Conservation (phyloP, 1,140 invertebrate species). For the Macrostomum lignano region DNA sequence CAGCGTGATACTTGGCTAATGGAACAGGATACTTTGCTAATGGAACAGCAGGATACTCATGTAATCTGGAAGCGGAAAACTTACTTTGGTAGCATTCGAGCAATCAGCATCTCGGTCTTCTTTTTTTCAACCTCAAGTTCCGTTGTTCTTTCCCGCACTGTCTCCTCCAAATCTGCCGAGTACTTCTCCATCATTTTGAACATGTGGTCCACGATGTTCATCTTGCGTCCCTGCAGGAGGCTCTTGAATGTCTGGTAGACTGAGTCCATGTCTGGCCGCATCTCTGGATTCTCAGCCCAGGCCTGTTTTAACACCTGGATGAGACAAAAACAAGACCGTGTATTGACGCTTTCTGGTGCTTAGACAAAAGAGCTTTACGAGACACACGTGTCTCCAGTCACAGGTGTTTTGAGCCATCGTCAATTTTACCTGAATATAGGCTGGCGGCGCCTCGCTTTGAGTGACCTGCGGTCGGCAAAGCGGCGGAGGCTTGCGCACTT, state of each 20-base stretch:
- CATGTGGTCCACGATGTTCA: slow-evolving; percentile 82
- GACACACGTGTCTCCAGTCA: too few species aligned
- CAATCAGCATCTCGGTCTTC: slow-evolving; percentile 63
- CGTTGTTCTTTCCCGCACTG: slow-evolving; percentile 60
- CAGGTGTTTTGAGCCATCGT: too few species aligned
- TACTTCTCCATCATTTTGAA: slow-evolving; percentile 82
- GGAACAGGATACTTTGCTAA: too few species aligned
- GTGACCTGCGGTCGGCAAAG: slow-evolving; percentile 52
- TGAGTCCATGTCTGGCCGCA: slow-evolving; percentile 54
- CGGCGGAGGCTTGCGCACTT: slow-evolving; percentile 57
- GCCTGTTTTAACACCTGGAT: slow-evolving; percentile 56
- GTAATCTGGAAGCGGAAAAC: too few species aligned
- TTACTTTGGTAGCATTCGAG: slow-evolving; percentile 61
- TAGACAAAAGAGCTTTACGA: too few species aligned
- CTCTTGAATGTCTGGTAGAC: slow-evolving; percentile 55
- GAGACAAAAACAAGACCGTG: too few species aligned
- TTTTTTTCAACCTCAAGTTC: slow-evolving; percentile 68
- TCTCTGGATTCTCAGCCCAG: slow-evolving; percentile 49
- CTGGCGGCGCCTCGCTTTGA: slow-evolving; percentile 61
- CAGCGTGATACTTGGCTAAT: too few species aligned
- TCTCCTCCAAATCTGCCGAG: slow-evolving; percentile 63
- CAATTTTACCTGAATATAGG: too few species aligned
- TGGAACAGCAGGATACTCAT: too few species aligned
- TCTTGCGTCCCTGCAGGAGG: slow-evolving; percentile 56
- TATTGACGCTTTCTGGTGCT: too few species aligned